Percentiles rank a stretch among this genome's conserved stretches.
These are phyloP conservation scores for Bruchidius siliquastri DNA, from an alignment of 2,888 invertebrate genomes.

Conservation along the genomic window DNA sequence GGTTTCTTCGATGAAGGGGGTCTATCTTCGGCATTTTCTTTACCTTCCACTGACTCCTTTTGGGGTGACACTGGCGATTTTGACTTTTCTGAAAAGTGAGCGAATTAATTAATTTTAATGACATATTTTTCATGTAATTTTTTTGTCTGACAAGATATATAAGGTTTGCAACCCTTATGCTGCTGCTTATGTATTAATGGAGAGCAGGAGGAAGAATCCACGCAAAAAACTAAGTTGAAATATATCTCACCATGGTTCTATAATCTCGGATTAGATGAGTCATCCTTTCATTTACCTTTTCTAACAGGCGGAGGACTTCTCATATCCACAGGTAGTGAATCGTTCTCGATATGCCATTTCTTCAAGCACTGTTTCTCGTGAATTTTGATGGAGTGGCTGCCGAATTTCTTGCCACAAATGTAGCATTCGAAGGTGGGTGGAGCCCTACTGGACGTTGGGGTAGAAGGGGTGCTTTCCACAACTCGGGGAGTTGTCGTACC, in stretches of 20 bases:
- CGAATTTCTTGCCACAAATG: constrained; percentile 63
- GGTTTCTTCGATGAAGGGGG: constrained; percentile 30
- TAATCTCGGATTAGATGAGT: too few species aligned
- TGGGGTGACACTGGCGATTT: neutral
- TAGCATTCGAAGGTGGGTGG: constrained; percentile 52
- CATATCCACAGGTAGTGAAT: constrained; percentile 49
- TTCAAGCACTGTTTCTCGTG: constrained; percentile 66
- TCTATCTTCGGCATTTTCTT: constrained; percentile 19
- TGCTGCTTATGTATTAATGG: too few species aligned
- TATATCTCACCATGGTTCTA: too few species aligned
- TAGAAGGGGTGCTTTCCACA: constrained; percentile 9
- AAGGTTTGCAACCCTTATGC: too few species aligned
- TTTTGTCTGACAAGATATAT: too few species aligned
- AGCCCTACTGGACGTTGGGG: constrained; percentile 9
- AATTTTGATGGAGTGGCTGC: constrained; percentile 57
- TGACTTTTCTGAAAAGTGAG: constrained; percentile 8
- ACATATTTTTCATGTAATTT: too few species aligned
- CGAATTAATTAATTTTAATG: neutral
- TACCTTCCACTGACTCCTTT: constrained; percentile 7
- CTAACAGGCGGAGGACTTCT: constrained; percentile 24
- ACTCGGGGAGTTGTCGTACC: constrained; percentile 13
- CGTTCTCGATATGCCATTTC: constrained; percentile 59
- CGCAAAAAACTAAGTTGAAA: too few species aligned
- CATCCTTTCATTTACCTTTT: constrained; percentile 18
- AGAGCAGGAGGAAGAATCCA: too few species aligned